Percentiles rank a stretch among this genome's conserved stretches.
phyloP scores from a whole-genome alignment of 30 jellyfish, hydroid and myxozoan species.

The Clytia hemisphaerica region DNA sequence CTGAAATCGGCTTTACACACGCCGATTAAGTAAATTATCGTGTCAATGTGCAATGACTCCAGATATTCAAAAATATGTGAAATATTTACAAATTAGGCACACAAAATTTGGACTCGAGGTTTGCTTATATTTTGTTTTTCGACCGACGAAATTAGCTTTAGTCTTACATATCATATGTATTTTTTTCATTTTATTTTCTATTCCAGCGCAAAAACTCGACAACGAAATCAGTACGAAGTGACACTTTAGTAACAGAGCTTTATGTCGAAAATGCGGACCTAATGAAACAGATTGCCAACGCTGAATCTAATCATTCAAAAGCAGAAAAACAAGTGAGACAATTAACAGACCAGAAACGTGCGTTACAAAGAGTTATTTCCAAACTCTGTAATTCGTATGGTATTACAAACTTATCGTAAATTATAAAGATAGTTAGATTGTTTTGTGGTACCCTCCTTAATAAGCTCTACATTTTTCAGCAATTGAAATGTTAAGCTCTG shows the following conservation, averaged over 20 bases:
- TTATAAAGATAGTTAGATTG: too few relatives aligned
- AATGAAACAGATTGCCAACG: slow-evolving; percentile 65
- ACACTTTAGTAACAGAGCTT: slow-evolving; percentile 71
- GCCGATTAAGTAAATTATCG: neutral
- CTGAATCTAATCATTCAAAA: slow-evolving; percentile 59
- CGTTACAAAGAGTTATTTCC: slow-evolving; percentile 91
- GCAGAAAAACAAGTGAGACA: slow-evolving; percentile 77
- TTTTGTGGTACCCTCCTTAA: too few relatives aligned
- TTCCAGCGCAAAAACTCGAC: slow-evolving; percentile 50
- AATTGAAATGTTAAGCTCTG: too few relatives aligned
- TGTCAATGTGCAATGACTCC: too few relatives aligned
- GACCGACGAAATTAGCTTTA: too few relatives aligned
- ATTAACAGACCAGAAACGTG: slow-evolving; percentile 79
- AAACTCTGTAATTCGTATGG: slow-evolving; percentile 86
- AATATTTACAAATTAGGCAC: too few relatives aligned
- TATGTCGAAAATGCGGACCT: slow-evolving; percentile 82
- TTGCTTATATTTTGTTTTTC: too few relatives aligned
- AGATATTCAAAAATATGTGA: too few relatives aligned
- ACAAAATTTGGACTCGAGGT: too few relatives aligned
- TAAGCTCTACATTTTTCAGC: too few relatives aligned
- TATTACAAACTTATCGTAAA: slow-evolving; percentile 34
- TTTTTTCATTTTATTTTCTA: too few relatives aligned
- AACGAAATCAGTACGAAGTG: slow-evolving; percentile 78
- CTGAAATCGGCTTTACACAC: neutral
- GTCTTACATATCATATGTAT: too few relatives aligned